Conservation (phyloP, 2,797 vertebrate genomes). For the Rhinophrynus dorsalis region DNA sequence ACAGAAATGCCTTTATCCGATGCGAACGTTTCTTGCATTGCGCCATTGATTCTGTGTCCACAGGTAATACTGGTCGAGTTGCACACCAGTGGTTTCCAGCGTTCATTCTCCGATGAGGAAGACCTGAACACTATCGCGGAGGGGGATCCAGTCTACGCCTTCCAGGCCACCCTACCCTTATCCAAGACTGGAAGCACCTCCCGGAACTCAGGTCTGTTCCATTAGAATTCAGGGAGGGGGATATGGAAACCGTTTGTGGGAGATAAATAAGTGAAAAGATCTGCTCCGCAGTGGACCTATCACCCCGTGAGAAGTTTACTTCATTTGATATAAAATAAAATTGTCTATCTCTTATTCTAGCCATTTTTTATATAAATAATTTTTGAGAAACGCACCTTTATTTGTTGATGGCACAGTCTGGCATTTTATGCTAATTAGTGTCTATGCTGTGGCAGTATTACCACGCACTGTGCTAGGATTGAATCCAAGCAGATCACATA, state of each 20-base stretch:
- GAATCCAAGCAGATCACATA: too few relatives aligned
- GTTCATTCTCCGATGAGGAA: slow-evolving; percentile 83
- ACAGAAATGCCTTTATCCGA: too few relatives aligned
- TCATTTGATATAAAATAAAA: not conserved
- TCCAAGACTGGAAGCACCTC: slow-evolving; percentile 56
- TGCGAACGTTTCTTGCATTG: too few relatives aligned
- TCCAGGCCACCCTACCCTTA: slow-evolving; percentile 73
- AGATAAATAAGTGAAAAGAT: not conserved
- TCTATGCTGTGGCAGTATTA: too few relatives aligned
- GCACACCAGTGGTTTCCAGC: slow-evolving; percentile 80
- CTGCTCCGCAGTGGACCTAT: not conserved
- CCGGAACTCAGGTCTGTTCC: slow-evolving; percentile 71
- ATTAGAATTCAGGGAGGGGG: too few relatives aligned
- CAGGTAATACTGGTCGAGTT: slow-evolving; percentile 88
- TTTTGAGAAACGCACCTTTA: too few relatives aligned
- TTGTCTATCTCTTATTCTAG: too few relatives aligned
- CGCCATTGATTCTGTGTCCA: not conserved
- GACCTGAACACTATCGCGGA: slow-evolving; percentile 79
- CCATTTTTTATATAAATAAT: too few relatives aligned
- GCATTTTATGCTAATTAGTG: too few relatives aligned
- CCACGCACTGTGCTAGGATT: too few relatives aligned
- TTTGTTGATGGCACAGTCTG: too few relatives aligned
- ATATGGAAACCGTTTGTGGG: not conserved
- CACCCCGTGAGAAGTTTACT: not conserved
- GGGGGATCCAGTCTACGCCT: slow-evolving; percentile 83